Base-by-base conservation (phyloP, 2,797 vertebrate species). In the Pipistrellus kuhlii region DNA sequence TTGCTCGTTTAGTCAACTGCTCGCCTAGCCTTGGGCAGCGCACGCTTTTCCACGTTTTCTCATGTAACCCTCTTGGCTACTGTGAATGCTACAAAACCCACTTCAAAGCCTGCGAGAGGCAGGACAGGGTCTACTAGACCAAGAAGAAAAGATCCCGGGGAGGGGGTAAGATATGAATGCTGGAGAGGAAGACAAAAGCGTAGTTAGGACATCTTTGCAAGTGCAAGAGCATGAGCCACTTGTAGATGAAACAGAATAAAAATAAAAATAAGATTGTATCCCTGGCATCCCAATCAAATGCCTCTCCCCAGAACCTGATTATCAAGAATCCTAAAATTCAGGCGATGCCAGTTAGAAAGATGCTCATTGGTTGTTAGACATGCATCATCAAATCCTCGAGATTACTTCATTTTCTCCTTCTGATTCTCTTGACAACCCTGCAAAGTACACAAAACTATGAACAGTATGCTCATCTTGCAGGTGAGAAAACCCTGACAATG, bases 31-130 rank as follows among this genome's bases (percentile, higher is more conserved):
- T 92, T 96, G 90, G 95, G 96, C 93, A 92, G 94, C 75, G 77
- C 92, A 95, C 27, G 1, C 95, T 96, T 96, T 95, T 89, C 95
- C 85, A 93, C 82, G 86, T 93, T 82, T 88, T 93, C 97, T 97
- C 96, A 93, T 93, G 92, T 96, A 96, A 95, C 95, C 90, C 90
- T 96, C 85, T 93, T 96, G 96, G 96, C 96, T 97, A 97, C 96
- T 92, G 96, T 84, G 83, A 96, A 95, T n/a, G 88, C 95, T 95
- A 87, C 92, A 94, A 91, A 97, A 94, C 83, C 96, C 96, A 97
- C 96, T 97, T 97, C 96, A 97, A 97, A 97, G 96, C 66, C 30
- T 8, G 15, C 32, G 55, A 93, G 72, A 92, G 80, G 80, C 27
- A 8, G 96, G 92, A 95, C 88, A 95, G 85, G 91, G 92, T 94